phyloP scores from a whole-genome alignment of 2,113 vertebrate genomes.

The Lynx canadensis region DNA sequence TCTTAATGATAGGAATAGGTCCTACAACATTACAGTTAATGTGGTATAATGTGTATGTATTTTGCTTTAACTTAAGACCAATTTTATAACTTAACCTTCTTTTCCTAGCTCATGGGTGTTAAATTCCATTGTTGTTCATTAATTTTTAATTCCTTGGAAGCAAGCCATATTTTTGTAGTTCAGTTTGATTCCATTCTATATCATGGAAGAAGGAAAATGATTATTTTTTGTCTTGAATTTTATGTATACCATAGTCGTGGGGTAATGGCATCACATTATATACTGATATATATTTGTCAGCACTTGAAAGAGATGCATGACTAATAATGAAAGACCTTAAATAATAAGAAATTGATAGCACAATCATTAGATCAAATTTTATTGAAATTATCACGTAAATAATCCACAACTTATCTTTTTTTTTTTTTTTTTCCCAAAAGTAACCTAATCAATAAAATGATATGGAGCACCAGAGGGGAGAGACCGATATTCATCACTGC shows the following conservation, averaged over 20 bases:
- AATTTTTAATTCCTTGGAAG: background rate
- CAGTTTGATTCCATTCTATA: background rate
- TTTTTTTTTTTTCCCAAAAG: background rate
- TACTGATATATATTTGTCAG: background rate
- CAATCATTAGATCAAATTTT: background rate
- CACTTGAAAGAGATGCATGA: background rate
- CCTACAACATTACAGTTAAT: background rate
- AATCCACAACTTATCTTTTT: background rate
- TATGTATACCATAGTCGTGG: background rate
- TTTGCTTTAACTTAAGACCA: background rate
- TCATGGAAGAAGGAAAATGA: background rate
- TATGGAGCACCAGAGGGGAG: background rate
- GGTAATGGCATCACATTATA: background rate
- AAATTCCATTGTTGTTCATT: background rate
- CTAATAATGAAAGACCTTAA: background rate
- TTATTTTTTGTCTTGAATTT: background rate
- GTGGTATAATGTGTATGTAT: background rate
- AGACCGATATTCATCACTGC: background rate
- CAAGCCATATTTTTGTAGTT: background rate
- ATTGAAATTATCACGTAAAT: background rate
- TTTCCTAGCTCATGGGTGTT: background rate
- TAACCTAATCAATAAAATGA: background rate
- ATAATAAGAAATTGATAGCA: background rate
- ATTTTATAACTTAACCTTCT: background rate
- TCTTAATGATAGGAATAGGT: background rate